Evolutionary conservation across 2,113 vertebrate genomes (phyloP).

Genomic region (Mesocricetus auratus): DNA sequence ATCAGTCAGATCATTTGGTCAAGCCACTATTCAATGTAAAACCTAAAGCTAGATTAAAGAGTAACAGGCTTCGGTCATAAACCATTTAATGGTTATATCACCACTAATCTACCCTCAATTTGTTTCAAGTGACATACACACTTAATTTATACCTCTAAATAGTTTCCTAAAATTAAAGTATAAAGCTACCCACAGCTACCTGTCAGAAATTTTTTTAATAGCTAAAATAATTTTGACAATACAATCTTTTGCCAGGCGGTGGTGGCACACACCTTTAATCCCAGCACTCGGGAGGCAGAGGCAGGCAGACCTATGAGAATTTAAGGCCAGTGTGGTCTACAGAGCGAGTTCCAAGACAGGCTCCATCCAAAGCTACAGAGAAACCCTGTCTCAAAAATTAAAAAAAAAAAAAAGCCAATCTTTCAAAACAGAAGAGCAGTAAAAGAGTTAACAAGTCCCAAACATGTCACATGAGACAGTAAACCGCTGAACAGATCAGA

Average conservation of each 20-base stretch:
- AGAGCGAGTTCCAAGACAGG: no score
- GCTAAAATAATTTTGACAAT: conserved; percentile 70
- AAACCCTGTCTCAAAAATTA: not conserved
- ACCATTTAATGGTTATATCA: conserved; percentile 51
- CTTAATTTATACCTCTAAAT: conserved; percentile 63
- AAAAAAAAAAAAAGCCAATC: conserved; percentile 45
- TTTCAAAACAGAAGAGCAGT: conserved; percentile 78
- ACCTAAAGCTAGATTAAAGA: conserved; percentile 21
- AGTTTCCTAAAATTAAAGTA: conserved; percentile 78
- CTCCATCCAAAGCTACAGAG: no score
- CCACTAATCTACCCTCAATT: conserved; percentile 52
- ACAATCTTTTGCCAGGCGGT: not conserved
- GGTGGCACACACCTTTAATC: no score
- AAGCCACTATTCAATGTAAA: conserved; percentile 46
- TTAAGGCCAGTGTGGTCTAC: no score
- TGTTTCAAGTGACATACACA: conserved; percentile 67
- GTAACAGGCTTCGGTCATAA: conserved; percentile 34
- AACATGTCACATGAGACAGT: conserved; percentile 75
- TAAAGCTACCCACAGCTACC: conserved; percentile 73
- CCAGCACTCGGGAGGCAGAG: no score
- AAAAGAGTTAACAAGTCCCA: conserved; percentile 64
- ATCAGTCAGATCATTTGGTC: conserved; percentile 51
- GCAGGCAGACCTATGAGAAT: no score
- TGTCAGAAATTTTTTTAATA: conserved; percentile 45
- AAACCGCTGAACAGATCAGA: conserved; percentile 50